Evolutionary conservation across 2,888 invertebrate genomes (phyloP), one percentile per base, ranked within the genome.

Genomic region (Saturnia japonica): DNA sequence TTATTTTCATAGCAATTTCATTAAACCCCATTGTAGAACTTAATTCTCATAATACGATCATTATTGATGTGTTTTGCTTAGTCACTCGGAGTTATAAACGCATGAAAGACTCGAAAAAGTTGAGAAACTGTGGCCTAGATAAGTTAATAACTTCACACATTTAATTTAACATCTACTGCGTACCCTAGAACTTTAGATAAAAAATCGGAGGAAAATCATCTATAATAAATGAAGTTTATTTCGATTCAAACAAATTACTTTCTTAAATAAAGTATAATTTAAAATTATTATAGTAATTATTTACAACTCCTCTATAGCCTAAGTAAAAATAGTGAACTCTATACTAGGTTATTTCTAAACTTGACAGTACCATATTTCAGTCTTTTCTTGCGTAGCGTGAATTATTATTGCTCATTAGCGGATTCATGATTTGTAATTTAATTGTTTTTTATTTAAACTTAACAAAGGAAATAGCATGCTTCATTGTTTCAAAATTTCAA

Each of bases 351-450:
- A 68, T 54, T 45, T 72, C 42, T 62, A 76, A 19, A 9, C 19
- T 40, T 82, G 80, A 81, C 77, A 85, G 81, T 85, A 85, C 80
- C 74, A 85, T 82, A 86, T 83, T 81, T 89, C 89, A 89, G 89
- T 89, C 89, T 89, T 88, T 82, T 87, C 83, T 83, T 77, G 80
- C 74, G 78, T 76, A 80, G 68, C 67, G 51, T 25, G 70, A 42
- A 34, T 51, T 40, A 51, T 64, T 34, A 51, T 64, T 64, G 64
- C 47, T 64, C 34, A 66, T 43, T 6, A 28, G 25, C 12, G n/a
- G 28, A 7, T 14, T 43, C 22, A 54, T 42, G 42, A 6, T 34
- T 51, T 22, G 28, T 43, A 28, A 25, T 25, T 22, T 25, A 25
- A 12, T 28, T 28, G 14, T 19, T 51, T 19, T 51, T 34, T 57